Evolutionary conservation across 2,797 vertebrate species (phyloP), one percentile per base, ranked within the genome.

Genomic region (Propithecus perrieri): DNA sequence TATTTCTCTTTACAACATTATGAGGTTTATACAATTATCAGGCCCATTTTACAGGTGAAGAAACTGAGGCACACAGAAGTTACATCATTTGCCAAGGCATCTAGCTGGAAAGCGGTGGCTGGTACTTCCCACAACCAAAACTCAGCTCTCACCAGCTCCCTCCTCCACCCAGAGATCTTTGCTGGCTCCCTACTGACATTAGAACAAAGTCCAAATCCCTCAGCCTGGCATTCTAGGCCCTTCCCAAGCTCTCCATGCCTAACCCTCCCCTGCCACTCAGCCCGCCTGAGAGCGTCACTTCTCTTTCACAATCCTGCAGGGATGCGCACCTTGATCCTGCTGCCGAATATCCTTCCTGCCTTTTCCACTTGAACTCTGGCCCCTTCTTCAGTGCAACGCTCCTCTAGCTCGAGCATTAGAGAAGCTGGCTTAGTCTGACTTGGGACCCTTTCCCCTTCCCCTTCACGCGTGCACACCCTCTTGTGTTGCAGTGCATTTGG

Each of bases 11-110:
- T 79, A 8, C 14, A 53, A 63, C 30, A 28, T 30, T 35, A 26
- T 84, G 65, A 92, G 22, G 33, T 87, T 2, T 26, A 28, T 50
- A 65, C 30, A 59, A 17, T 71, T 33, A 17, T 46, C 48, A 79
- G 79, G 38, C 18, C 35, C 41, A 63, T 71, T 63, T 85, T 41
- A 81, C 35, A 61, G 26, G 63, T 46, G 12, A 81, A 93, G 75
- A 94, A 76, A 96, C 69, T n/a, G 79, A 95, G 46, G 75, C 38
- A 72, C 75, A 53, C 9, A 57, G 87, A 93, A 41, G 14, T 89
- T 41, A 67, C 13, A 41, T 89, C 35, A 53, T 59, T 75, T 91
- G 57, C 67, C 71, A 89, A 86, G 59, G 50, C 65, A 80, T 79
- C 9, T 46, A 83, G 26, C 63, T 89, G 50, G 55, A 65, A 57